These are phyloP conservation scores for Megamerina dolium DNA, from an alignment of 2,888 invertebrate species.

Conservation along the genomic window DNA sequence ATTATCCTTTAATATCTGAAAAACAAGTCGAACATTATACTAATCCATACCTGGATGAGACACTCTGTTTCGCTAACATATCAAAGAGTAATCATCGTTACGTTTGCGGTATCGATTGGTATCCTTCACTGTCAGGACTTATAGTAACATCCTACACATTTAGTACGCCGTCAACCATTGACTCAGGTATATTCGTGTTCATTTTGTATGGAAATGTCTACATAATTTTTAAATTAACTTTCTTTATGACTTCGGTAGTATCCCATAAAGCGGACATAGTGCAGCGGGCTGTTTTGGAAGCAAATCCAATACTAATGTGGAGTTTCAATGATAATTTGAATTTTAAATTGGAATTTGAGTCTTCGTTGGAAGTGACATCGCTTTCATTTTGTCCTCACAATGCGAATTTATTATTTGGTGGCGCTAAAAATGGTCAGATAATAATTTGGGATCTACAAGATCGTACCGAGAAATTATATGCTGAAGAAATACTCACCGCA, in stretches of 20 bases:
- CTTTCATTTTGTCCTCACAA: slow-evolving; percentile 65
- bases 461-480: slow-evolving; percentile 59
- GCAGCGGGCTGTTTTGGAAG: slow-evolving; percentile 55
- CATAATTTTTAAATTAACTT: too few relatives aligned
- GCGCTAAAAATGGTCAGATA: slow-evolving; percentile 66
- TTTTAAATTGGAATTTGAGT: slow-evolving; percentile 64
- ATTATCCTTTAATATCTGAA: slow-evolving; percentile 40
- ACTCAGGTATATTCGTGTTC: slow-evolving; percentile 27
- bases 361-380: slow-evolving; percentile 60
- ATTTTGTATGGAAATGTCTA: slow-evolving; percentile 30
- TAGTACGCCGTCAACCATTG: slow-evolving; percentile 49
- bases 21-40: slow-evolving; percentile 34
- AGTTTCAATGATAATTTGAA: slow-evolving; percentile 64
- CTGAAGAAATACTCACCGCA: slow-evolving; percentile 56
- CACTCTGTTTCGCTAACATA: slow-evolving; percentile 62
- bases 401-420: slow-evolving; percentile 64
- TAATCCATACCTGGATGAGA: slow-evolving; percentile 41
- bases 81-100: slow-evolving; percentile 59
- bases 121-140: slow-evolving; percentile 65
- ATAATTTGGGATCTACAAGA: slow-evolving; percentile 65
- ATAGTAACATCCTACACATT: slow-evolving; percentile 63
- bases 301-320: slow-evolving; percentile 68
- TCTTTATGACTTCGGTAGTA: slow-evolving; percentile 12
- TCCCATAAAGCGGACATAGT: slow-evolving; percentile 49
- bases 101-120: slow-evolving; percentile 63